A percentile compares a stretch with the other conserved stretches of the same genome.
phyloP scores from a whole-genome alignment of 2,888 invertebrate species.

The Diadegma fenestrale region DNA sequence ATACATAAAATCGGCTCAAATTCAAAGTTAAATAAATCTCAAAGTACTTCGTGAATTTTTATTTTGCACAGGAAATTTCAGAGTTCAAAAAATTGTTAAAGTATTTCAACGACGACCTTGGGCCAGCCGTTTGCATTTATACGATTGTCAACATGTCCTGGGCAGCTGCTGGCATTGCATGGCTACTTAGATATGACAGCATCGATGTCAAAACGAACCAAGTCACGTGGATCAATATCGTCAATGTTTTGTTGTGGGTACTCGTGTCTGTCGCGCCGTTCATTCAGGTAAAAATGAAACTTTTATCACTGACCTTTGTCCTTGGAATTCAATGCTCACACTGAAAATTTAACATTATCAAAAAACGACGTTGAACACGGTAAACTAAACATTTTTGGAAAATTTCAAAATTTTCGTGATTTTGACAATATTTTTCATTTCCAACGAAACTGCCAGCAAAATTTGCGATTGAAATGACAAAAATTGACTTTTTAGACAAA shows the following conservation, averaged over 20 bases:
- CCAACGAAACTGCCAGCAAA: too few relatives aligned
- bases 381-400: too few relatives aligned
- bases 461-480: too few relatives aligned
- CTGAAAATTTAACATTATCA: too few relatives aligned
- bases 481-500: too few relatives aligned
- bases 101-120: slow-evolving; percentile 91
- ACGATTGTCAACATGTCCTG: slow-evolving; percentile 91
- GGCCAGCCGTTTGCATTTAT: slow-evolving; percentile 91
- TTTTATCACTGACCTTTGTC: not conserved
- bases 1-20: not conserved
- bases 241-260: slow-evolving; percentile 89
- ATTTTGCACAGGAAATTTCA: slow-evolving; percentile 89
- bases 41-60: slow-evolving; percentile 69
- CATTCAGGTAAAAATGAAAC: slow-evolving; percentile 87
- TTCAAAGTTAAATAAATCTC: slow-evolving; percentile 18
- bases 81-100: slow-evolving; percentile 92
- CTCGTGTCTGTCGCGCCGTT: slow-evolving; percentile 89
- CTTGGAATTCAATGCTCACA: not conserved
- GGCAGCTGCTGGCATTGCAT: slow-evolving; percentile 89
- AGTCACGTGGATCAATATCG: slow-evolving; percentile 87
- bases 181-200: slow-evolving; percentile 88
- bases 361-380: too few relatives aligned
- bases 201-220: slow-evolving; percentile 87
- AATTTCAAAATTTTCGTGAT: too few relatives aligned
- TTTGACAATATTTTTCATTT: too few relatives aligned